Evolutionary conservation across 2,888 invertebrate genomes (phyloP), one percentile per base, ranked within the genome.

Genomic region (Microctonus aethiopoides): DNA sequence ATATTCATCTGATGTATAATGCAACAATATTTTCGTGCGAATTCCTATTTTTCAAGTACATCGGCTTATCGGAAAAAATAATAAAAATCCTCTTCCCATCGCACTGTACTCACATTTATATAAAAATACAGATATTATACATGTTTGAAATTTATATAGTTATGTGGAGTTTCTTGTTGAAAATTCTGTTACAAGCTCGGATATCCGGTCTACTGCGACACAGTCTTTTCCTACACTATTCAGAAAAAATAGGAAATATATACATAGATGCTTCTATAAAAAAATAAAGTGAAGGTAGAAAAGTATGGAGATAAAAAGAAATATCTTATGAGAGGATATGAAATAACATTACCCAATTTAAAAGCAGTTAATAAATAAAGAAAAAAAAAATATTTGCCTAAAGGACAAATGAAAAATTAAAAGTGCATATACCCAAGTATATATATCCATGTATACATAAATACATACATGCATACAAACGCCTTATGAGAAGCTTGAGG

Each of bases 11-110:
- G n/a, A n/a, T n/a, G n/a, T n/a, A n/a, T n/a, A n/a, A n/a, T n/a
- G n/a, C n/a, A n/a, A n/a, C n/a, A n/a, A n/a, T n/a, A n/a, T n/a
- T n/a, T n/a, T n/a, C n/a, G n/a, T n/a, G n/a, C n/a, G n/a, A n/a
- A n/a, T n/a, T n/a, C n/a, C n/a, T n/a, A 20, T 16, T 16, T 16
- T 20, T n/a, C n/a, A 46, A 46, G 46, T 46, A 46, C 46, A 46
- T 46, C 46, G 16, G 46, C 16, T 46, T 57, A 57, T 57, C 32
- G 57, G 57, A n/a, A 57, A 57, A 57, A 57, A 57, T 57, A 57
- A 57, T 57, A 57, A 57, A 57, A 57, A 57, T 29, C 32, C 32
- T 32, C 16, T 34, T 5, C 24, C 16, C 32, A 34, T 34, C n/a
- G 32, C 16, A 29, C 29, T 57, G 57, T 16, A 32, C 20, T 32